Base-by-base conservation (phyloP, 2,888 invertebrate genomes). In the Clunio marinus region DNA sequence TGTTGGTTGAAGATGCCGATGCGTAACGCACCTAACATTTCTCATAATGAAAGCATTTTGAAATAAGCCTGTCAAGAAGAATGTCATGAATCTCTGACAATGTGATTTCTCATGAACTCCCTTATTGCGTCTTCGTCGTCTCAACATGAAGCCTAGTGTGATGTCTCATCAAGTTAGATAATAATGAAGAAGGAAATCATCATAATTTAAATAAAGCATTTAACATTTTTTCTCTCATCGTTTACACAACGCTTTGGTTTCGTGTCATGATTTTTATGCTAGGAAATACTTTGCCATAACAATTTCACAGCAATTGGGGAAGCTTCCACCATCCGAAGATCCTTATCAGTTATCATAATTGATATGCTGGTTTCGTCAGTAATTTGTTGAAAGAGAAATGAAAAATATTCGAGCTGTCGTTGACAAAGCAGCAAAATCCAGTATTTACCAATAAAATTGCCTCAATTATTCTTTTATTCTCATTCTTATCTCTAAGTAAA, bases 171-270 rank as follows among this genome's bases (percentile, higher is more conserved):
- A n/a, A n/a, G n/a, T n/a, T 10, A 41, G 41, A 41, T 41, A 41
- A 5, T 41, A 10, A 15, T 15, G 15, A 41, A 15, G 41, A 10
- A 41, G 41, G 41, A 41, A 41, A 41, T 41, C 41, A 41, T 41
- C 41, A 41, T 41, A 41, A 41, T 41, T 41, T 41, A 41, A 41
- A 41, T 41, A n/a, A n/a, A 41, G 41, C 41, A 41, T 41, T 41
- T n/a, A 15, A 15, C 41, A 15, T n/a, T 10, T 41, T 2, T 10
- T 15, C 10, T 41, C 41, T 41, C 41, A 7, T 4, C 8, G 32
- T 32, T 32, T n/a, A n/a, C n/a, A n/a, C n/a, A n/a, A n/a, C n/a
- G 32, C 32, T 41, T 41, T 15, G n/a, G 41, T n/a, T 41, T 5
- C 15, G 41, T 15, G 2, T n/a, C 41, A n/a, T 15, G 41, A 10